These are phyloP conservation scores for Vanessa atalanta DNA, from an alignment of 1,140 invertebrate genomes.

Conservation along the genomic window DNA sequence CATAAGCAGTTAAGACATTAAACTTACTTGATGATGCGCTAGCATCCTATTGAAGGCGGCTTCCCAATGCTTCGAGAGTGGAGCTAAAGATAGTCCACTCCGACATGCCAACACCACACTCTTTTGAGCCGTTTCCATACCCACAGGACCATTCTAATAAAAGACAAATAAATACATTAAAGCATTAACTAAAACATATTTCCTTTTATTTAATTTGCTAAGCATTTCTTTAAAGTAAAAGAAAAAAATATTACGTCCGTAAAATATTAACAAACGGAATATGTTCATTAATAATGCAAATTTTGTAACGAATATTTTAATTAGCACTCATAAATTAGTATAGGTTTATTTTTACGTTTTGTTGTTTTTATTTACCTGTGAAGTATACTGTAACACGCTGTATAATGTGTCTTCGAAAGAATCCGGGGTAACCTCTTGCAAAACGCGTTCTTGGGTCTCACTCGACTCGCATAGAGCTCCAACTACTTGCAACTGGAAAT, in stretches of 20 bases:
- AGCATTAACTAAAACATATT: background rate
- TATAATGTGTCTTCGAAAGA: conserved; percentile 75
- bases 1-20: background rate
- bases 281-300: too few relatives aligned
- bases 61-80: conserved; percentile 60
- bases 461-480: conserved; percentile 66
- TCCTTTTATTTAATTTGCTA: background rate
- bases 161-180: background rate
- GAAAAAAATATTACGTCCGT: too few relatives aligned
- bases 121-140: conserved; percentile 55
- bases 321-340: too few relatives aligned
- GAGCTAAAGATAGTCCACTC: conserved; percentile 59
- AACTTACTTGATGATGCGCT: conserved; percentile 66
- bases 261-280: too few relatives aligned
- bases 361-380: conserved; percentile 52
- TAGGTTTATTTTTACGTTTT: too few relatives aligned
- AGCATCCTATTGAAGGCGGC: conserved; percentile 67
- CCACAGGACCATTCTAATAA: conserved; percentile 57
- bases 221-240: too few relatives aligned
- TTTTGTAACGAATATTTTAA: too few relatives aligned
- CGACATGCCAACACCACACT: conserved; percentile 64
- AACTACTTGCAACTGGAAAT: conserved; percentile 68
- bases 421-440: conserved; percentile 69
- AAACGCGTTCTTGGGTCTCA: conserved; percentile 68
- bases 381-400: conserved; percentile 66